These are phyloP conservation scores for Clarias fuscus DNA, from an alignment of 2,797 vertebrate genomes.

Conservation along the genomic window DNA sequence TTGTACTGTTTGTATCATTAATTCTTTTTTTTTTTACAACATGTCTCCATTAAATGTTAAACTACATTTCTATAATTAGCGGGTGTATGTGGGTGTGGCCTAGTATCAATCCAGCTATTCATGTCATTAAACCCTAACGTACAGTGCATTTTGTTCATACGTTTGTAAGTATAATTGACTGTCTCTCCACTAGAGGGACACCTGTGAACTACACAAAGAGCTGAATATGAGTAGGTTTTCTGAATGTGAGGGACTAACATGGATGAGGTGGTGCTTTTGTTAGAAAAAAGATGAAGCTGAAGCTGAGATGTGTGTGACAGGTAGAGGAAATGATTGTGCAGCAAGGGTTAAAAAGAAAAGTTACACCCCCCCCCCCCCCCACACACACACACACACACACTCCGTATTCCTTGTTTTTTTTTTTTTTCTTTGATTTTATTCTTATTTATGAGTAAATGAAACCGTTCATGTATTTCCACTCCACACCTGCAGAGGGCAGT, in stretches of 20 bases:
- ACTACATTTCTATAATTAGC: neutral
- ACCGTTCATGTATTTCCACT: too few species aligned
- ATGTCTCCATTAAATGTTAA: neutral
- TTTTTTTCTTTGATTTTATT: too few species aligned
- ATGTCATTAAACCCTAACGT: neutral
- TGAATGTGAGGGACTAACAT: neutral
- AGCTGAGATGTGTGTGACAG: too few species aligned
- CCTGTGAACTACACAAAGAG: neutral
- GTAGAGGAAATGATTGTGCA: too few species aligned
- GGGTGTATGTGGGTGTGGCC: neutral
- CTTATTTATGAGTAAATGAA: too few species aligned
- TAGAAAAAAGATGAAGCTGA: neutral
- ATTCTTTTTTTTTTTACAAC: neutral
- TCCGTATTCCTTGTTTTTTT: too few species aligned
- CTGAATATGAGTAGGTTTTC: neutral
- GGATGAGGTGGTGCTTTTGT: neutral
- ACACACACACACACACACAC: too few species aligned
- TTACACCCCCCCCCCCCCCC: too few species aligned
- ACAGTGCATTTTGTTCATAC: neutral
- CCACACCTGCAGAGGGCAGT: too few species aligned
- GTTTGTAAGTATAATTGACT: neutral
- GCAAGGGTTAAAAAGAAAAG: too few species aligned
- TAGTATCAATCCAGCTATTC: neutral
- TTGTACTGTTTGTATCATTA: neutral
- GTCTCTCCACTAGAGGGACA: constrained; percentile 16